Base-by-base conservation (phyloP, 2,888 invertebrate species). In the Cheilosia vulpina region DNA sequence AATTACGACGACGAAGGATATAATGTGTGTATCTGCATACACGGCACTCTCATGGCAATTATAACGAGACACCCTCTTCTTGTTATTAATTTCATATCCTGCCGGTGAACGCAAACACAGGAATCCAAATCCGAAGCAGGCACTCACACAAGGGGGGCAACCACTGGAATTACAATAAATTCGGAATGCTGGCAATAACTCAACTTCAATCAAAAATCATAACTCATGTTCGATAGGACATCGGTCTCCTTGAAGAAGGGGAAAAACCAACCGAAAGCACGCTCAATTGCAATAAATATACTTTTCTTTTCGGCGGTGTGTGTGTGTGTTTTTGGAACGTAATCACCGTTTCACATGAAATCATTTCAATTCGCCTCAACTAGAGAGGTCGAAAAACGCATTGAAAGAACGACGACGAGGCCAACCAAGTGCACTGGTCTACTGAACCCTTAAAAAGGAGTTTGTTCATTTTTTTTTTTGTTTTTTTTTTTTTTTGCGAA, bases 141-240 rank as follows among this genome's bases (percentile, higher is more conserved):
- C 47, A 82, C 58, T 21, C 15, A 65, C 53, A 60, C 62, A 73
- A 72, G 73, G 55, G 55, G 66, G 41, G 34, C 60, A 71, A 73
- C 83, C 83, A 19, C 78, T 78, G 27, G 21, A 78, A 78, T 78
- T 68, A 63, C 27, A 85, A 85, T 81, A 50, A 71, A 69, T 58
- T 34, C 34, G 52, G 68, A 68, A 62, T 80, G 72, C 76, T 81
- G 85, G 90, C 89, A 90, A 91, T 91, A 91, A 91, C 89, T 91
- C 90, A 91, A 90, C 89, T 91, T 91, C 91, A 91, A 91, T 91
- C 91, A 91, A 91, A 91, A 91, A 91, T 91, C 92, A 90, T 90
- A 91, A 91, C 89, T 91, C 90, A 91, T 90, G 81, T 85, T 85
- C 81, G 85, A 85, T 77, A 85, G 85, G 85, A 77, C 81, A 72